Conservation (phyloP, 2,888 invertebrate species). For the Coenonympha arcania region DNA sequence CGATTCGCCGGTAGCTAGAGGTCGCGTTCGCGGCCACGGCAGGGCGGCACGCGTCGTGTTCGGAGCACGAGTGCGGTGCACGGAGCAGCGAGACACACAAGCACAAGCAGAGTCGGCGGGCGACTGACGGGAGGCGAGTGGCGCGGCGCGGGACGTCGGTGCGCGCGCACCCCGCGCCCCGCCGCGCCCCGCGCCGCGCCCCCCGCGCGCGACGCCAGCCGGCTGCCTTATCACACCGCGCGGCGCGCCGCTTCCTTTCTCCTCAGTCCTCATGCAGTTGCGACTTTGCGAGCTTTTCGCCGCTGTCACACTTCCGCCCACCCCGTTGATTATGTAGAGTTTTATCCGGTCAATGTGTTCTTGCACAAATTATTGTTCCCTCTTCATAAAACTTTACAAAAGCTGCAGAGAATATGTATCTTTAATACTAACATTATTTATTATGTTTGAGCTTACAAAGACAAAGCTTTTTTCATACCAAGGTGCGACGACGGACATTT, state of each 20-base stretch:
- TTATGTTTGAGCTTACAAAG: no score
- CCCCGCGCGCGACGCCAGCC: conserved; percentile 56
- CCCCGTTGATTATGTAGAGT: conserved; percentile 60
- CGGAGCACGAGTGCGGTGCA: conserved; percentile 73
- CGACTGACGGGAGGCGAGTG: conserved; percentile 71
- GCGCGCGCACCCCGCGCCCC: conserved; percentile 63
- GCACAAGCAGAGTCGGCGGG: conserved; percentile 75
- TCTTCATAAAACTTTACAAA: not conserved
- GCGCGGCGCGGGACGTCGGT: conserved; percentile 64
- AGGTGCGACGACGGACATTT: no score
- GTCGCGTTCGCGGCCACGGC: conserved; percentile 77
- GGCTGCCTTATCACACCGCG: conserved; percentile 69
- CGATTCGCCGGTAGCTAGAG: conserved; percentile 74
- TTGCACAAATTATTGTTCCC: not conserved
- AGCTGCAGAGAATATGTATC: no score
- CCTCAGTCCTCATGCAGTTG: conserved; percentile 72
- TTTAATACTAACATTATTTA: no score
- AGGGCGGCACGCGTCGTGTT: conserved; percentile 73
- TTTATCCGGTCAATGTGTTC: conserved; percentile 59
- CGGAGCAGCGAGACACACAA: conserved; percentile 74
- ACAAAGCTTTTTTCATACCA: no score
- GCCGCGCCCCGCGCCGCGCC: conserved; percentile 47
- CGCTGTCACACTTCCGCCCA: conserved; percentile 71
- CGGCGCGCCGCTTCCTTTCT: conserved; percentile 72
- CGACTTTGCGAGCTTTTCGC: conserved; percentile 73